phyloP scores from a whole-genome alignment of 2,888 invertebrate species.

The Hyposoter dolosus region DNA sequence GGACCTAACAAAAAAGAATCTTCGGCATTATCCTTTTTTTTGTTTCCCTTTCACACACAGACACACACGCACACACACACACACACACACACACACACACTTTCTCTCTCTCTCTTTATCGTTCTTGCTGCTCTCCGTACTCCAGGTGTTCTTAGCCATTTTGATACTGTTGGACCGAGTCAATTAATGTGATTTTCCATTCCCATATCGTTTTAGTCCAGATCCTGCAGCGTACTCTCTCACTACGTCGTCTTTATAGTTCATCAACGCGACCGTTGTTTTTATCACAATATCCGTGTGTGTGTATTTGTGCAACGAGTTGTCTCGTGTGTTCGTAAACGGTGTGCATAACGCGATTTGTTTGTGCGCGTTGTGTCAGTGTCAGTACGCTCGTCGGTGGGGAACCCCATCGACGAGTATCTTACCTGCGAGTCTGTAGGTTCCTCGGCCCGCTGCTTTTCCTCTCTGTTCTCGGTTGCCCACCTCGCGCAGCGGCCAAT shows the following conservation, averaged over 20 bases:
- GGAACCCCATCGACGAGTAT: constrained; percentile 33
- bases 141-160: constrained; percentile 14
- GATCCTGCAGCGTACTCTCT: not conserved
- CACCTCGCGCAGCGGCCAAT: constrained; percentile 56
- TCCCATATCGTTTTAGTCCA: not conserved
- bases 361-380: constrained; percentile 38
- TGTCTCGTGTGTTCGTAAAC: not conserved
- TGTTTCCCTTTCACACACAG: not conserved
- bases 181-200: constrained; percentile 23
- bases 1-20: not conserved
- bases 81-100: too few relatives aligned
- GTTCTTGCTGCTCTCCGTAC: not conserved
- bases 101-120: constrained; percentile 2
- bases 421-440: constrained; percentile 30
- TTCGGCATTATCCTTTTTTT: not conserved
- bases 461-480: constrained; percentile 47
- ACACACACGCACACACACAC: too few relatives aligned
- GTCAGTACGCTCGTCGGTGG: constrained; percentile 19
- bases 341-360: constrained; percentile 41
- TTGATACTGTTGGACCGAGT: constrained; percentile 18
- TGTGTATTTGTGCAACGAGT: constrained; percentile 16
- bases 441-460: constrained; percentile 37
- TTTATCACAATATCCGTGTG: constrained; percentile 25
- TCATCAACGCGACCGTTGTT: constrained; percentile 26
- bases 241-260: constrained; percentile 11